These are phyloP conservation scores for Melieria picta DNA, from an alignment of 2,888 invertebrate species.

Conservation along the genomic window DNA sequence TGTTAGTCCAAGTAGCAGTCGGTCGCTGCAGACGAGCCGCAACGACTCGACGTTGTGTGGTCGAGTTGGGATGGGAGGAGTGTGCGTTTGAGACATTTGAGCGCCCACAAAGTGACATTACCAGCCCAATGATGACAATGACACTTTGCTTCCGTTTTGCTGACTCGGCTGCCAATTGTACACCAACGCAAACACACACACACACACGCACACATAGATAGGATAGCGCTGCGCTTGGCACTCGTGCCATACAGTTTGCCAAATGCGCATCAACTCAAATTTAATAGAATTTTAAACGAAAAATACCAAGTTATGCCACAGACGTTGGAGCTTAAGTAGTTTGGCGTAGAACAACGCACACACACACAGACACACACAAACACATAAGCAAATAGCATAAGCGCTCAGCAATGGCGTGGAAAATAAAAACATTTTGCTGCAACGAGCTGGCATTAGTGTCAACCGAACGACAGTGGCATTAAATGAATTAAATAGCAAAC, in stretches of 20 bases:
- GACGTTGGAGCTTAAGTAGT: background rate
- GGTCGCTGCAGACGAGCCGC: background rate
- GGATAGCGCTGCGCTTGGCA: background rate
- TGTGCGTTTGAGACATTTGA: slow-evolving; percentile 2
- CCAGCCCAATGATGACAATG: slow-evolving; percentile 24
- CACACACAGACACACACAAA: too few relatives aligned
- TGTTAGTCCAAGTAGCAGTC: background rate
- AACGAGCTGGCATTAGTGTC: background rate
- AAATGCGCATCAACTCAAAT: slow-evolving; percentile 14
- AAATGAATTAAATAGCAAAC: background rate
- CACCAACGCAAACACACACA: background rate
- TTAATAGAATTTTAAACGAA: slow-evolving; percentile 32
- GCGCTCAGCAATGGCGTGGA: too few relatives aligned
- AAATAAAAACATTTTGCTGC: background rate
- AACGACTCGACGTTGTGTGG: too few relatives aligned
- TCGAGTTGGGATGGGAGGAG: background rate
- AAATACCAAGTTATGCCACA: slow-evolving; percentile 1
- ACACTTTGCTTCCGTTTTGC: background rate
- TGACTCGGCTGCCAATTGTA: background rate
- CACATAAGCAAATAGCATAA: too few relatives aligned
- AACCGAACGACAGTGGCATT: background rate
- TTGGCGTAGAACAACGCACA: background rate
- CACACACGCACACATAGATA: background rate
- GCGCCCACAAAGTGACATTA: slow-evolving; percentile 21
- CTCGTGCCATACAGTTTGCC: background rate